Base-by-base conservation (phyloP, 1,140 invertebrate genomes). In the Dysdera silvatica region DNA sequence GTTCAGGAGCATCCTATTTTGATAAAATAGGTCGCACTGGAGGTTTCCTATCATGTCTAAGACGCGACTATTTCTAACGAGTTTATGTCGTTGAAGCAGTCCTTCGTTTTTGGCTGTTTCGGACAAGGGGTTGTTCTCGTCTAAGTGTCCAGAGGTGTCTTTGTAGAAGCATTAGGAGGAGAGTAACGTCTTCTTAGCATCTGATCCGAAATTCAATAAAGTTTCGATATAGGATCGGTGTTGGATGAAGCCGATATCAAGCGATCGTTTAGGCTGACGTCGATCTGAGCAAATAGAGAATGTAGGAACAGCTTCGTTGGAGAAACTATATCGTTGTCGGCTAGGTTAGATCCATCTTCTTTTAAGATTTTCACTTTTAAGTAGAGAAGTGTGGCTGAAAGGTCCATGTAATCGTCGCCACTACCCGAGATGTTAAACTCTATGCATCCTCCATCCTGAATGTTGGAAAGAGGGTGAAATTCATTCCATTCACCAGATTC, bases 21-120 rank as follows among this genome's bases (percentile, higher is more conserved):
- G 51, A 49, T 53, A 26, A 53, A 53, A 53, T 26, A 53, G 32
- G 35, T 33, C 32, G 12, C 18, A 32, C n/a, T 53, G 32, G n/a
- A 53, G 35, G 4, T 26, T 0, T 4, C 32, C 51, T 12, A 53
- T 53, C 4, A 53, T 32, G 20, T 53, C 51, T 4, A 53, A 28
- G 12, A 32, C 24, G n/a, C 23, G 23, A 26, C 47, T 49, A 4
- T 26, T 8, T n/a, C 29, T 49, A 7, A 49, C 10, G 8, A 49
- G 24, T 49, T 49, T 28, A 7, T 23, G 23, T 49, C 47, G 32
- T 53, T 53, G 6, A 20, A 8, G 0, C 16, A 4, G 20, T 2
- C 51, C 14, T 53, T 33, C 32, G 35, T 53, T 35, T 1, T 18
- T 16, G 29, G 32, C 6, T n/a, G 10, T 16, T 18, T 33, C 32